Percentiles rank a stretch among this genome's conserved stretches.
Conservation (phyloP, 2,888 invertebrate genomes). For the Polia nebulosa region DNA sequence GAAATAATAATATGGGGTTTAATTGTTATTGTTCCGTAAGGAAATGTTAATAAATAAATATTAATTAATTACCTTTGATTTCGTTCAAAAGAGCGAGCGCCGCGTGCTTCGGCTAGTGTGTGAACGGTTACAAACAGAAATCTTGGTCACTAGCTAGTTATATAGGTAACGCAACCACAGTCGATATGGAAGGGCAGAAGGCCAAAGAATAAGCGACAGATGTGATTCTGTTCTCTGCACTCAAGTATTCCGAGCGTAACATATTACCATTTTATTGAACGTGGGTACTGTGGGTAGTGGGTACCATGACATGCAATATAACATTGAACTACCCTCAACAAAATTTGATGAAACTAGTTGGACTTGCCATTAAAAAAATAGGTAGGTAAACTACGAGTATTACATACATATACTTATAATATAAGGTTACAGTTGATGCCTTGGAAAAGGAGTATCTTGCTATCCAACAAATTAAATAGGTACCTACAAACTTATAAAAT, state of each 20-base stretch:
- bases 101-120: conserved; percentile 65
- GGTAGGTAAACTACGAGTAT: too few species aligned
- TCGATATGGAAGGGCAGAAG: conserved; percentile 79
- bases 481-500: too few species aligned
- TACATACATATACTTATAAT: too few species aligned
- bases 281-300: too few species aligned
- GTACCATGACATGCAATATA: not conserved
- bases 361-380: not conserved
- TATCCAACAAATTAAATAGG: too few species aligned
- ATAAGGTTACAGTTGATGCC: too few species aligned
- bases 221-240: conserved; percentile 28
- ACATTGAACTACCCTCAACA: not conserved
- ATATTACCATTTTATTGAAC: not conserved
- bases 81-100: conserved; percentile 63
- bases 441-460: too few species aligned
- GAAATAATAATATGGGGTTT: not conserved
- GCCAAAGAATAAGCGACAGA: conserved; percentile 71
- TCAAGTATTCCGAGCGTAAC: conserved; percentile 6
- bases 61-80: conserved; percentile 62
- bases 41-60: conserved; percentile 45
- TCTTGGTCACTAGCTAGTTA: conserved; percentile 73
- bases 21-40: conserved; percentile 7
- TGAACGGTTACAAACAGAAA: conserved; percentile 74
- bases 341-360: not conserved
- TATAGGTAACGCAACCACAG: conserved; percentile 74